These are phyloP conservation scores for Colius striatus DNA, from an alignment of 2,113 vertebrate genomes.

Conservation along the genomic window DNA sequence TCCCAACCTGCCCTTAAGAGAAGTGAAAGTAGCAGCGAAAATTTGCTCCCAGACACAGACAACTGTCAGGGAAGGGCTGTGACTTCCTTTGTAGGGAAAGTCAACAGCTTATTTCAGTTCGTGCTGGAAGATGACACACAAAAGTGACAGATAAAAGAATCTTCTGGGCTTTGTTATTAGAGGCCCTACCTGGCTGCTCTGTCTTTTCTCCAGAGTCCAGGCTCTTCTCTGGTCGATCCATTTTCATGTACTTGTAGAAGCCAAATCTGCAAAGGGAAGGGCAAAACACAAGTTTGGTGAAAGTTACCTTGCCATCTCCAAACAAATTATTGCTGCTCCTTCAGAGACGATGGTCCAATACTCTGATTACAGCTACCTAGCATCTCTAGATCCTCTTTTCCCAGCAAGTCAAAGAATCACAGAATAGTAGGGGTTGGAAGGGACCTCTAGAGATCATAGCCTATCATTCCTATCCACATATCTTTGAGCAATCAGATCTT, in stretches of 20 bases:
- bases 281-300: background rate
- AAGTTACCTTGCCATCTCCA: background rate
- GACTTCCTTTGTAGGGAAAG: background rate
- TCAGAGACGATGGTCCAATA: background rate
- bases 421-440: too few relatives aligned
- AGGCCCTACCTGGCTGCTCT: slow-evolving; percentile 65
- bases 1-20: background rate
- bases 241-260: slow-evolving; percentile 82
- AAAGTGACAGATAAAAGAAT: background rate
- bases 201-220: slow-evolving; percentile 31
- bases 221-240: slow-evolving; percentile 68
- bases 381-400: background rate
- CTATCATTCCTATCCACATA: background rate
- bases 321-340: background rate
- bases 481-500: background rate
- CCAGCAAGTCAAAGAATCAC: background rate
- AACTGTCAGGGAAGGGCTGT: background rate
- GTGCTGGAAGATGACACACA: background rate
- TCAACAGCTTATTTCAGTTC: background rate
- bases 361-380: background rate
- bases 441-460: background rate
- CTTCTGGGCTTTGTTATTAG: background rate
- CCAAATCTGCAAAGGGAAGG: slow-evolving; percentile 69
- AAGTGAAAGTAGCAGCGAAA: background rate
- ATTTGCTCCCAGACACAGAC: background rate